These are phyloP conservation scores for Antrozous pallidus DNA, from an alignment of 2,797 vertebrate genomes.

Conservation along the genomic window DNA sequence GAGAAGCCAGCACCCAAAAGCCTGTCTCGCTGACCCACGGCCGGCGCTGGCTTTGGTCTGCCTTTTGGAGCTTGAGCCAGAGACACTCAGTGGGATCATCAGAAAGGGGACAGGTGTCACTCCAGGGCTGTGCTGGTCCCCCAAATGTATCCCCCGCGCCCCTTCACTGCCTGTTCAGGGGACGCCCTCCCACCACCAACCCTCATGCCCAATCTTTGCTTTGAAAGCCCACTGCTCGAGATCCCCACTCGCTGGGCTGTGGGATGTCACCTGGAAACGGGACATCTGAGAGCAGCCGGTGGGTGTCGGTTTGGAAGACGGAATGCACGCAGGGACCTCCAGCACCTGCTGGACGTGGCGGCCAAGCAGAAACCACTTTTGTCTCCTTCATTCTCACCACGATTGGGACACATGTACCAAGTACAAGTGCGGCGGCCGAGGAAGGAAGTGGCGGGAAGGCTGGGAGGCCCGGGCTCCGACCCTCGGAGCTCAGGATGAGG, in stretches of 20 bases:
- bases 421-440: fast-evolving
- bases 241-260: not conserved
- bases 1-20: fast-evolving
- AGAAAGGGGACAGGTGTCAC: not conserved
- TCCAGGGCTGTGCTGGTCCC: not conserved
- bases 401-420: not conserved
- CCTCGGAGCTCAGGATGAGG: not conserved
- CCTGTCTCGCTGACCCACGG: fast-evolving
- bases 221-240: not conserved
- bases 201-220: not conserved
- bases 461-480: not conserved
- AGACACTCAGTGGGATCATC: not conserved
- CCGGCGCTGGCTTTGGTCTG: not conserved
- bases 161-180: not conserved
- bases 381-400: not conserved
- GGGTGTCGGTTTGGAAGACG: not conserved
- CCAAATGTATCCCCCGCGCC: fast-evolving
- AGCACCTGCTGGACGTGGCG: not conserved
- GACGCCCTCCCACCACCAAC: not conserved
- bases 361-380: not conserved
- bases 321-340: not conserved
- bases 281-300: not conserved
- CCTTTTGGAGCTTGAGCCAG: not conserved
- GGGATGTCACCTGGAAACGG: not conserved
- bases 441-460: not conserved